A percentile compares a stretch with the other conserved stretches of the same genome.
Evolutionary conservation across 2,113 vertebrate genomes (phyloP).

Genomic region (Jaculus jaculus): DNA sequence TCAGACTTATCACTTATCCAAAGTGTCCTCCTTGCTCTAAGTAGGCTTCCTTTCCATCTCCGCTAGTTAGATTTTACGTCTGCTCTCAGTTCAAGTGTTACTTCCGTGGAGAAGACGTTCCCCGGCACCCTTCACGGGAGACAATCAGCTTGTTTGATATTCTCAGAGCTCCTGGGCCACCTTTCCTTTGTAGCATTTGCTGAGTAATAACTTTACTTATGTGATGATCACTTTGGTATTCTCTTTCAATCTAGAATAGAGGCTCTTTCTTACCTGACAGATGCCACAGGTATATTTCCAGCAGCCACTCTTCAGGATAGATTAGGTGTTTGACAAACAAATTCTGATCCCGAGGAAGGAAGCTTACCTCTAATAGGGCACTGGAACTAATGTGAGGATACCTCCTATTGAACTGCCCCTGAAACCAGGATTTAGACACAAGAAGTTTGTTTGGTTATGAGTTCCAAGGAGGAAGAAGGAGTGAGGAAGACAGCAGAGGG

Average conservation of each 20-base stretch:
- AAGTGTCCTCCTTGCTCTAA: conserved; percentile 26
- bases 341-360: neutral
- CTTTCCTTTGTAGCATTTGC: neutral
- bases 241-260: neutral
- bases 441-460: neutral
- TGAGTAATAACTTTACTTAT: conserved; percentile 13
- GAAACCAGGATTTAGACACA: neutral
- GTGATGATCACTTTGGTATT: neutral
- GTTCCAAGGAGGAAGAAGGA: neutral
- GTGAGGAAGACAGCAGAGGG: neutral
- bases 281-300: neutral
- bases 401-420: neutral
- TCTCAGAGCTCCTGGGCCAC: neutral
- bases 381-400: neutral
- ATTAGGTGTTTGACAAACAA: neutral
- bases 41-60: neutral
- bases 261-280: neutral
- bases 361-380: neutral
- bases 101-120: neutral
- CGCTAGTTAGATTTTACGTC: neutral
- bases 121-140: neutral
- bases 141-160: neutral
- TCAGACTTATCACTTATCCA: neutral
- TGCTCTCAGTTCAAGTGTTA: neutral
- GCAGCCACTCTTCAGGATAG: neutral